Evolutionary conservation across 2,888 invertebrate species (phyloP).

Genomic region (Seira musarum): DNA sequence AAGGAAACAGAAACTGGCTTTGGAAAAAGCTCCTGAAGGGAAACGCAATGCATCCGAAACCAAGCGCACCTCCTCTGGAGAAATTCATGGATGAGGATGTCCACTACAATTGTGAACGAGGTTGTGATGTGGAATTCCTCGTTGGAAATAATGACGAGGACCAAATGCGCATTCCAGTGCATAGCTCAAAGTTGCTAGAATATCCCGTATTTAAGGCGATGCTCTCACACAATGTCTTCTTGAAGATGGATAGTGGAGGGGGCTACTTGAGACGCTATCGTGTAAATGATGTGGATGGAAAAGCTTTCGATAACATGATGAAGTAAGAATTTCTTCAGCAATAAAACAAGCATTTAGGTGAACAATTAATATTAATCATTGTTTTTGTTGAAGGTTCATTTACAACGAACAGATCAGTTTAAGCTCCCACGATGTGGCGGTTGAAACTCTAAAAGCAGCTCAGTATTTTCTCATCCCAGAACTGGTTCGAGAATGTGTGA

Average conservation of each 20-base stretch:
- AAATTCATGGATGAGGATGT: slow-evolving; percentile 14
- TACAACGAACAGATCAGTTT: slow-evolving; percentile 28
- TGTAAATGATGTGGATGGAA: slow-evolving; percentile 17
- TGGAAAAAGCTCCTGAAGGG: too few relatives aligned
- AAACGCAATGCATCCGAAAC: slow-evolving; percentile 40
- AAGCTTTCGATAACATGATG: slow-evolving; percentile 43
- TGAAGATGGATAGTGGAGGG: background rate
- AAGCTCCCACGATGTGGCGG: slow-evolving; percentile 11
- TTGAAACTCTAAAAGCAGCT: slow-evolving; percentile 44
- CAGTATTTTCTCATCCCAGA: slow-evolving; percentile 23
- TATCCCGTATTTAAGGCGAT: slow-evolving; percentile 31
- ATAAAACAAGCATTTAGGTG: too few relatives aligned
- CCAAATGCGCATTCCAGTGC: slow-evolving; percentile 34
- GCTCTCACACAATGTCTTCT: slow-evolving; percentile 16
- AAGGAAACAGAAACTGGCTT: too few relatives aligned
- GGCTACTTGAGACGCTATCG: slow-evolving; percentile 13
- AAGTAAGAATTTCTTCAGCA: too few relatives aligned
- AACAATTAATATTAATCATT: slow-evolving; percentile 2
- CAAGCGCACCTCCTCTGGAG: slow-evolving; percentile 36
- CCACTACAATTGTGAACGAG: slow-evolving; percentile 29
- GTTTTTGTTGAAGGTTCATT: slow-evolving; percentile 18
- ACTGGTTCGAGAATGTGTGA: slow-evolving; percentile 22
- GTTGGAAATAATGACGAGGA: slow-evolving; percentile 17
- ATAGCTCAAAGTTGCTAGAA: slow-evolving; percentile 15
- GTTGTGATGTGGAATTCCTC: slow-evolving; percentile 46